Evolutionary conservation across 1,140 invertebrate species (phyloP).

Genomic region (Drosophila mayri): DNA sequence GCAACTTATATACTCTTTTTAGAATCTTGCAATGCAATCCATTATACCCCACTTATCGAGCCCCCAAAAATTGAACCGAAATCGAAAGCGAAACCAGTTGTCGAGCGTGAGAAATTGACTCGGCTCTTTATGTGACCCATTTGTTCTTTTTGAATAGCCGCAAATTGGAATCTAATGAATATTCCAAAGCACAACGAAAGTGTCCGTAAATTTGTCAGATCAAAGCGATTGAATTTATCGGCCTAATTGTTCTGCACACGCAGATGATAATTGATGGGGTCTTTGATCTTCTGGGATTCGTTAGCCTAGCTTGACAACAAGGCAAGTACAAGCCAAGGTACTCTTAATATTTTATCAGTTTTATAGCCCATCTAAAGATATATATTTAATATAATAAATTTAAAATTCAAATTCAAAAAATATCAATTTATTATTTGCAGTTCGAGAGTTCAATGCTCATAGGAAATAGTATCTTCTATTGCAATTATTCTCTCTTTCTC

Average conservation of each 20-base stretch:
- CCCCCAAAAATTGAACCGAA: constrained; percentile 26
- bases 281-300: constrained; percentile 5
- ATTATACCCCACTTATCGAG: constrained; percentile 13
- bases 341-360: not conserved
- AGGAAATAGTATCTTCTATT: not conserved
- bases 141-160: constrained; percentile 60
- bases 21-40: constrained; percentile 15
- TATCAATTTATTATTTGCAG: not conserved
- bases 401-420: not conserved
- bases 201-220: constrained; percentile 53
- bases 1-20: constrained; percentile 40
- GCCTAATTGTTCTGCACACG: constrained; percentile 20
- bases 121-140: constrained; percentile 58
- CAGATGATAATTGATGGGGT: constrained; percentile 14
- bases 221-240: constrained; percentile 64
- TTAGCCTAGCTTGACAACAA: not conserved
- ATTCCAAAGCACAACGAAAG: constrained; percentile 50
- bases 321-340: not conserved
- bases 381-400: not conserved
- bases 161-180: constrained; percentile 59
- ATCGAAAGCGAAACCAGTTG: constrained; percentile 57
- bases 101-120: constrained; percentile 68
- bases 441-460: not conserved
- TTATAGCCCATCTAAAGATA: not conserved
- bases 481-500: not conserved